A percentile compares a stretch with the other conserved stretches of the same genome.
Evolutionary conservation across 2,113 vertebrate species (phyloP).

Genomic region (Seriola aureovittata): DNA sequence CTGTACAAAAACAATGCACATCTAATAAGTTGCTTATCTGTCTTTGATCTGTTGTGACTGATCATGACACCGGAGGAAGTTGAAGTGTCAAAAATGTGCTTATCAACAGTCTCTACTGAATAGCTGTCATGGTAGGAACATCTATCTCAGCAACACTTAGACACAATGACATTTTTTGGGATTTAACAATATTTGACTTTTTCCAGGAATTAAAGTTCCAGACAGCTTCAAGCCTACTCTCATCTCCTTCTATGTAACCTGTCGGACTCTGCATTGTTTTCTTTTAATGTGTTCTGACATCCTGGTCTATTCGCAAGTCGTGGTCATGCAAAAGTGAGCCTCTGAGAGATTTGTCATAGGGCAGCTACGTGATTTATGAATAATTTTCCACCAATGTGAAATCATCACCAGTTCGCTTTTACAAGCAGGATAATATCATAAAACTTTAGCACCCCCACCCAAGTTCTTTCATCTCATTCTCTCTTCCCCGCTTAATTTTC

Average conservation of each 20-base stretch:
- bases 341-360: slow-evolving; percentile 37
- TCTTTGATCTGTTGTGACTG: slow-evolving; percentile 6
- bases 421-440: slow-evolving; percentile 64
- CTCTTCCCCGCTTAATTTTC: slow-evolving; percentile 38
- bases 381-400: slow-evolving; percentile 71
- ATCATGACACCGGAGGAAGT: background rate
- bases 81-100: background rate
- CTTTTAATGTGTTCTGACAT: slow-evolving; percentile 15
- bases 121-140: background rate
- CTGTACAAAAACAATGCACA: slow-evolving; percentile 5
- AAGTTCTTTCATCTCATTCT: slow-evolving; percentile 62
- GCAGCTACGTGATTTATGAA: slow-evolving; percentile 61
- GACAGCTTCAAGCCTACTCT: background rate
- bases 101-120: background rate
- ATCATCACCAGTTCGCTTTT: slow-evolving; percentile 65
- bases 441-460: slow-evolving; percentile 29
- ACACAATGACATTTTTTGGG: background rate
- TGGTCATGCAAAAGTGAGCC: slow-evolving; percentile 17
- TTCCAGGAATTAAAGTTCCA: background rate
- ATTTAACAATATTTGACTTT: background rate
- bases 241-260: background rate
- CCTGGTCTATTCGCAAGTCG: slow-evolving; percentile 23
- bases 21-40: slow-evolving; percentile 5
- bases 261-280: background rate
- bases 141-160: background rate